Conservation (phyloP, 2,113 vertebrate species). For the Osmerus eperlanus region DNA sequence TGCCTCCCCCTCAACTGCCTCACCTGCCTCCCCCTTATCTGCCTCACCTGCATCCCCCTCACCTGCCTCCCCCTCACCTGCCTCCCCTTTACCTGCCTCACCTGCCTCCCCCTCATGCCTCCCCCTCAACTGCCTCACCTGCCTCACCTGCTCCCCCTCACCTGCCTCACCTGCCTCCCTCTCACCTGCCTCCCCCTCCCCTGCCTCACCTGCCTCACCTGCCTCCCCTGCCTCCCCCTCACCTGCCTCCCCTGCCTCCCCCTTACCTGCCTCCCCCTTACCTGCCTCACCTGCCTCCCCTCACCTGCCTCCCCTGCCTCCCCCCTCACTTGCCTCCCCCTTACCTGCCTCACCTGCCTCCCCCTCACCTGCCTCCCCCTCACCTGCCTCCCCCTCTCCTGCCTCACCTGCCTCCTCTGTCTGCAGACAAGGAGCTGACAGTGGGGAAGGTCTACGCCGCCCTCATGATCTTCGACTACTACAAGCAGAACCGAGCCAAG, state of each 20-base stretch:
- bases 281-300: too few species aligned
- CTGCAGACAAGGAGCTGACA: conserved; percentile 89
- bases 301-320: background rate
- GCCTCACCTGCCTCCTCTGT: conserved; percentile 28
- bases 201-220: background rate
- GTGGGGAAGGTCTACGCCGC: conserved; percentile 97
- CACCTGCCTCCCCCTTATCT: too few species aligned
- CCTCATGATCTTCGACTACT: conserved; percentile 97
- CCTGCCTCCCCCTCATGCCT: conserved; percentile 12
- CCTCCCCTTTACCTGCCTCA: too few species aligned
- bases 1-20: too few species aligned
- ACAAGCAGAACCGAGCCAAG: conserved; percentile 93
- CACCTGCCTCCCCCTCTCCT: too few species aligned
- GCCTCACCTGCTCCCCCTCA: background rate
- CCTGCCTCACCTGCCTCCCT: background rate
- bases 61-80: too few species aligned
- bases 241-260: too few species aligned
- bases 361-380: background rate
- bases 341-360: background rate
- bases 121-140: background rate
- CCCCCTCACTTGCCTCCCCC: background rate
- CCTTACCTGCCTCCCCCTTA: background rate
- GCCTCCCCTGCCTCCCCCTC: background rate
- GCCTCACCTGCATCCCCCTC: too few species aligned
- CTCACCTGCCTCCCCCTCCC: background rate